phyloP scores from a whole-genome alignment of 92 coral and sea anemone genomes.

The Umimayanthus chanpuru region DNA sequence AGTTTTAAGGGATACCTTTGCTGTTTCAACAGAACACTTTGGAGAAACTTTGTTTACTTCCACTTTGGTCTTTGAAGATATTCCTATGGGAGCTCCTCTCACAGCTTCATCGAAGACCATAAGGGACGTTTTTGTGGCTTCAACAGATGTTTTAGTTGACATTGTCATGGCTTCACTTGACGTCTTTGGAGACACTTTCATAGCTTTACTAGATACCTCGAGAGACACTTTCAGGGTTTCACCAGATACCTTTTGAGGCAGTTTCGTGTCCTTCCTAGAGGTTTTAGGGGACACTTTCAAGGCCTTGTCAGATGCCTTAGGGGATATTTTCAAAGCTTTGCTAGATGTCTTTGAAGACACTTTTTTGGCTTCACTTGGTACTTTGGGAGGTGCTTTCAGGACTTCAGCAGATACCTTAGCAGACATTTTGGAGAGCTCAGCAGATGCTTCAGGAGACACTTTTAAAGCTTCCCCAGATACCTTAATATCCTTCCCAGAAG shows the following conservation, averaged over 20 bases:
- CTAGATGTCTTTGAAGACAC: conserved; percentile 16
- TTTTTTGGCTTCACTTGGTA: conserved; percentile 2
- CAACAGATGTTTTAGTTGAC: conserved; percentile 42
- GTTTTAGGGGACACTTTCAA: conserved; percentile 33
- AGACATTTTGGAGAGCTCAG: conserved; percentile 1
- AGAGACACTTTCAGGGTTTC: conserved; percentile 33
- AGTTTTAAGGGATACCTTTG: conserved; percentile 15
- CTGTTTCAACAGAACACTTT: conserved; percentile 30
- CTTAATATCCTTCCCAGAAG: not conserved
- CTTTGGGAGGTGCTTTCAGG: conserved; percentile 12
- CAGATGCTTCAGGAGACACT: conserved; percentile 36
- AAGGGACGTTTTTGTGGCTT: conserved; percentile 3
- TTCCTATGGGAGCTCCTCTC: conserved; percentile 1
- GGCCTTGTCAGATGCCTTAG: conserved; percentile 38
- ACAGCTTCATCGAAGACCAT: not conserved
- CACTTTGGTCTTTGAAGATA: conserved; percentile 15
- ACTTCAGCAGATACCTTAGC: conserved; percentile 32
- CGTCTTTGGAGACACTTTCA: conserved; percentile 15
- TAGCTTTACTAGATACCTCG: not conserved
- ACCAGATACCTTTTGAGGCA: conserved; percentile 34
- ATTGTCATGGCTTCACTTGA: conserved; percentile 23
- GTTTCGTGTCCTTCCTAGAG: conserved; percentile 20
- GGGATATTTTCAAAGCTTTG: conserved; percentile 5
- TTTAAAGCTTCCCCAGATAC: not conserved
- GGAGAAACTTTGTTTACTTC: conserved; percentile 21